Evolutionary conservation across 2,888 invertebrate genomes (phyloP).

Genomic region (Himalopsyche anomala): DNA sequence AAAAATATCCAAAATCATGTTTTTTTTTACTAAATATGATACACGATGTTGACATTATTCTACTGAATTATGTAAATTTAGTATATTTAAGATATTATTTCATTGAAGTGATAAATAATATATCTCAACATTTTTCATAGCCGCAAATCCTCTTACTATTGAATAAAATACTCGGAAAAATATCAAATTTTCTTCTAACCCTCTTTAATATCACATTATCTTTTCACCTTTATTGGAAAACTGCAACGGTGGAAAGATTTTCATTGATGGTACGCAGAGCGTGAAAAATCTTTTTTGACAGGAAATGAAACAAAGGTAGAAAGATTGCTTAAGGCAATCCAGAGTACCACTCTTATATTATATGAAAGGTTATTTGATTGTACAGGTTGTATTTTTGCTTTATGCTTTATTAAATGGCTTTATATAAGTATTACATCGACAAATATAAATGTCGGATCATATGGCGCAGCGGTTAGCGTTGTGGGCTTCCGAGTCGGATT

Average conservation of each 20-base stretch:
- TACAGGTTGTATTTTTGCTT: background rate
- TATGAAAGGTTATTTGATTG: slow-evolving; percentile 16
- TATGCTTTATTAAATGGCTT: too few species aligned
- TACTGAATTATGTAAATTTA: too few species aligned
- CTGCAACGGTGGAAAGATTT: slow-evolving; percentile 63
- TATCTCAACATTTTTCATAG: background rate
- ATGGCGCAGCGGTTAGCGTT: too few species aligned
- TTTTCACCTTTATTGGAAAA: slow-evolving; percentile 64
- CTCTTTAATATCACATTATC: slow-evolving; percentile 60
- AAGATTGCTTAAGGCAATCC: slow-evolving; percentile 45
- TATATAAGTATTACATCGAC: too few species aligned
- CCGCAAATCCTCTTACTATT: background rate
- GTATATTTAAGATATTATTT: too few species aligned
- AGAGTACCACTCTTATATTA: slow-evolving; percentile 32
- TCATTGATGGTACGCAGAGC: slow-evolving; percentile 61
- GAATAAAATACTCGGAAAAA: background rate
- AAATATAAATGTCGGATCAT: too few species aligned
- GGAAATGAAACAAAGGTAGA: slow-evolving; percentile 64
- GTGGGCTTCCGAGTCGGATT: too few species aligned
- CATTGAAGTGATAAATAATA: too few species aligned
- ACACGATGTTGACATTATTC: too few species aligned
- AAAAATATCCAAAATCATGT: too few species aligned
- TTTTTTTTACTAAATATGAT: too few species aligned
- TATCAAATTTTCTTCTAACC: slow-evolving; percentile 36
- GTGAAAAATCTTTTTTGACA: slow-evolving; percentile 63